Evolutionary conservation across 92 coral and sea anemone genomes (phyloP).

Genomic region (Siderastrea radians): DNA sequence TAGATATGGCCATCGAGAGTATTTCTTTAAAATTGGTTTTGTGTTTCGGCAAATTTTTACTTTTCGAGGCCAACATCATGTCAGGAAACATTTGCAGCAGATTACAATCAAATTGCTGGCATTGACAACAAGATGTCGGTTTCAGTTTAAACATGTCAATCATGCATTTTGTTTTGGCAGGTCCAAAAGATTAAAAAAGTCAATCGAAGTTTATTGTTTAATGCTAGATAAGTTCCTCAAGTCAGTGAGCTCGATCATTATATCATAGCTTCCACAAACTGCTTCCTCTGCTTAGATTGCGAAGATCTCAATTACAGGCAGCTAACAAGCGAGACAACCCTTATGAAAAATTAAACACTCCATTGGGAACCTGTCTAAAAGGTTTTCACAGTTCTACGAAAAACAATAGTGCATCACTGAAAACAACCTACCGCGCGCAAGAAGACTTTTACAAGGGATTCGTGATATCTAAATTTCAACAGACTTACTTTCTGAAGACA

Average conservation of each 20-base stretch:
- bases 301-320: constrained; percentile 47
- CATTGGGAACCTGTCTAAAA: background rate
- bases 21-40: constrained; percentile 10
- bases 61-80: background rate
- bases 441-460: background rate
- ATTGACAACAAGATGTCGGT: background rate
- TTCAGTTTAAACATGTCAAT: background rate
- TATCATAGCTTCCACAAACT: constrained; percentile 40
- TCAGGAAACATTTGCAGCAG: no score
- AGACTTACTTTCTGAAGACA: background rate
- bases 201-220: background rate
- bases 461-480: background rate
- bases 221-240: constrained; percentile 13
- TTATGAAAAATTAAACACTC: constrained; percentile 44
- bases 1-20: background rate
- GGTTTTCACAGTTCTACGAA: constrained; percentile 8
- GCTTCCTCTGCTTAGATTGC: constrained; percentile 37
- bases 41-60: background rate
- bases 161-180: background rate
- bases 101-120: background rate
- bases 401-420: constrained; percentile 1
- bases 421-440: background rate
- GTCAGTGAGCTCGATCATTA: background rate
- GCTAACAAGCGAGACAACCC: constrained; percentile 45
- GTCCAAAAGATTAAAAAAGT: constrained; percentile 16